Evolutionary conservation across 2,113 vertebrate species (phyloP).

Genomic region (Ceyx melanurus): DNA sequence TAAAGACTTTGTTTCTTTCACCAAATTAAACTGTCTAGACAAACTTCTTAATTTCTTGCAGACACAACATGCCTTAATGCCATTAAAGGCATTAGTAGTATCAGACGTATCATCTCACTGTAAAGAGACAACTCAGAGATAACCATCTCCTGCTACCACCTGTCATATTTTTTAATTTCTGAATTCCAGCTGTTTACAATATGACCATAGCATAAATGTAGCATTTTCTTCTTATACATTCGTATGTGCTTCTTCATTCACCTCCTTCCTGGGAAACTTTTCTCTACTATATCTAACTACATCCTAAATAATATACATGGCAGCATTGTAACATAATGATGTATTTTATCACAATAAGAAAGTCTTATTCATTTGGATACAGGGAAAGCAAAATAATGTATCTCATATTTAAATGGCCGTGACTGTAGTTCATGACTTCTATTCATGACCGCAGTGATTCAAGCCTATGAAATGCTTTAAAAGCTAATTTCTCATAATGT

Average conservation of each 20-base stretch:
- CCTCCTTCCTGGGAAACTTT: background rate
- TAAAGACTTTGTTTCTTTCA: background rate
- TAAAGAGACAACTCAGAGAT: background rate
- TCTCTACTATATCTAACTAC: background rate
- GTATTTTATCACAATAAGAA: background rate
- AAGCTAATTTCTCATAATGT: background rate
- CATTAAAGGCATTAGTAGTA: background rate
- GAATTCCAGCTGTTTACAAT: background rate
- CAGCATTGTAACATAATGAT: background rate
- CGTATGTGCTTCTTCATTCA: background rate
- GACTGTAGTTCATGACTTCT: background rate
- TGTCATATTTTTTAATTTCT: background rate
- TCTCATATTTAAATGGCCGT: accelerated
- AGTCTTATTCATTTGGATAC: background rate
- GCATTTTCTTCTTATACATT: background rate
- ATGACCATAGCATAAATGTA: background rate
- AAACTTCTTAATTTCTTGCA: background rate
- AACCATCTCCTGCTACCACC: background rate
- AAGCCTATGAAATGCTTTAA: background rate
- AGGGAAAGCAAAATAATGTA: background rate
- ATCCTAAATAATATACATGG: background rate
- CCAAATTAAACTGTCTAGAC: background rate
- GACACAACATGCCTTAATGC: background rate
- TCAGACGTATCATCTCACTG: background rate
- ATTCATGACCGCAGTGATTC: background rate